Base-by-base conservation (phyloP, 2,888 invertebrate genomes). In the Hirudinaria manillensis region DNA sequence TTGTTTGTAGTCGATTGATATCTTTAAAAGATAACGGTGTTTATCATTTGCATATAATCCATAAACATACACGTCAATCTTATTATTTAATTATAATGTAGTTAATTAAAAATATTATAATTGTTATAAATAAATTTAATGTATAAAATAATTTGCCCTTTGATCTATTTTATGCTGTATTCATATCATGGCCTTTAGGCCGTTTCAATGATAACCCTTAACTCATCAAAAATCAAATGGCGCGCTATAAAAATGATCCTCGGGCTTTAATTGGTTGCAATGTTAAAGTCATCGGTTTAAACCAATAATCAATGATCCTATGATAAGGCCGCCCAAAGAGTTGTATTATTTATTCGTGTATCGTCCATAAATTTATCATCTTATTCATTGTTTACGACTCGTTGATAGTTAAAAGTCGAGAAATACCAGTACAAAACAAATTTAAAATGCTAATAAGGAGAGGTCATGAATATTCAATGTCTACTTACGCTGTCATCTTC, bases 1-100 rank as follows among this genome's bases (percentile, higher is more conserved):
- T 45, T 45, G 24, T 32, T 32, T 61, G 66, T 74, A 74, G 36
- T 74, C 74, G 24, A 66, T 24, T 56, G 56, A 56, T 13, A 66
- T 66, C 65, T 65, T 38, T 27, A 66, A 66, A 65, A 73, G 21
- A 34, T 27, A 66, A 53, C 13, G 21, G 13, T 53, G n/a, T 21
- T 61, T 21, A 21, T 61, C 19, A 13, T 61, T 1, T 61, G 7
- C 7, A 61, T 4, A 61, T 27, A 7, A 61, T n/a, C 1, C 13
- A 61, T 13, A 16, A 61, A 61, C 7, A 61, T 61, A 61, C 13
- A 53, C 13, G 21, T 21, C 13, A 53, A 53, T 53, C 53, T 16
- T 53, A 53, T 53, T 53, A 16, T 53, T 53, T 16, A 16, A 16
- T 21, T 53, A 53, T 53, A 16, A 53, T 13, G 13, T 16, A 53